Evolutionary conservation across 2,888 invertebrate species (phyloP).

Genomic region (Limenitis camilla): DNA sequence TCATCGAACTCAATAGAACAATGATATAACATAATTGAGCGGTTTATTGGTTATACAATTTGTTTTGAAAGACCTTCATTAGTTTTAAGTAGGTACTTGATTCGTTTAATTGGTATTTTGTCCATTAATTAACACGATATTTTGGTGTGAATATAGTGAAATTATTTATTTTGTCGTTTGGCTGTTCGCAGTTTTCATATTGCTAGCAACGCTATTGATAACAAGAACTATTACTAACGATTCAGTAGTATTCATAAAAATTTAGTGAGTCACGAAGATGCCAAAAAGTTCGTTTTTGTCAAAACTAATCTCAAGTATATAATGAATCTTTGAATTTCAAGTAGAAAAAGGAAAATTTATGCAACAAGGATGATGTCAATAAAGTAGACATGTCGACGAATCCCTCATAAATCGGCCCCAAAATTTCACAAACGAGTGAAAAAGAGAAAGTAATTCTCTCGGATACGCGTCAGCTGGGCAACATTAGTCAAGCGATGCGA

Average conservation of each 20-base stretch:
- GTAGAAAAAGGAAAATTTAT: too few relatives aligned
- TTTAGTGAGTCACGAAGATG: too few relatives aligned
- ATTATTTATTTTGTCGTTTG: too few relatives aligned
- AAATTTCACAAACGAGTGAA: conserved; percentile 45
- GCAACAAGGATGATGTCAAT: neutral
- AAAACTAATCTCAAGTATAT: too few relatives aligned
- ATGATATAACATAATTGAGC: conserved; percentile 6
- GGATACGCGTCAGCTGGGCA: conserved; percentile 64
- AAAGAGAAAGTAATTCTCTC: conserved; percentile 54
- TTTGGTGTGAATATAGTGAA: neutral
- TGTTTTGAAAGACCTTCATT: neutral
- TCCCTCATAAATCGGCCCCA: conserved; percentile 1
- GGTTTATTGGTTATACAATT: conserved; percentile 6
- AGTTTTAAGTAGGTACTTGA: neutral
- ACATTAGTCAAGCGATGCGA: conserved; percentile 69
- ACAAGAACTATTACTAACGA: too few relatives aligned
- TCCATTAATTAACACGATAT: neutral
- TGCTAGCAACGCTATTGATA: too few relatives aligned
- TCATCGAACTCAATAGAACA: conserved; percentile 9
- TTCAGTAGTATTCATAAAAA: too few relatives aligned
- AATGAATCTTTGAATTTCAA: too few relatives aligned
- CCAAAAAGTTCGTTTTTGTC: too few relatives aligned
- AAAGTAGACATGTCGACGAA: neutral
- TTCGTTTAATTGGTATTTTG: neutral
- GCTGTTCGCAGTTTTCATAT: too few relatives aligned